Evolutionary conservation across 2,888 invertebrate species (phyloP).

Genomic region (Hybos culiciformis): DNA sequence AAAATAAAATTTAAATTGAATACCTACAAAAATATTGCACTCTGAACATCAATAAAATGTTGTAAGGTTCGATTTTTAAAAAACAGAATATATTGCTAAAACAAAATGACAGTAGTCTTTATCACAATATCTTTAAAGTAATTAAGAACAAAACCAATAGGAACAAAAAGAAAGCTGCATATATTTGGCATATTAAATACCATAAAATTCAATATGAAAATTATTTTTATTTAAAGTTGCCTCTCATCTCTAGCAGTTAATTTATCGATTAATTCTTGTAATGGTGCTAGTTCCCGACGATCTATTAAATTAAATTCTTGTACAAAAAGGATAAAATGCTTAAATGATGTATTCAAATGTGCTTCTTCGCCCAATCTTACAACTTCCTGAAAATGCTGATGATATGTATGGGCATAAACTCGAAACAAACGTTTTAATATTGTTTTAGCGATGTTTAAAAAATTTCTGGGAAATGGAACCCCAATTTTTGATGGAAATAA

Average conservation of each 20-base stretch:
- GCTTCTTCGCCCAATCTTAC: constrained; percentile 97
- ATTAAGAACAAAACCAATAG: too few species aligned
- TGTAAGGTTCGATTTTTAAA: too few species aligned
- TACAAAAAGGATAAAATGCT: constrained; percentile 90
- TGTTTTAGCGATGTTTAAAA: constrained; percentile 91
- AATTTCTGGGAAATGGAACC: constrained; percentile 96
- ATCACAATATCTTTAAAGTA: too few species aligned
- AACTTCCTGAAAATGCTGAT: constrained; percentile 97
- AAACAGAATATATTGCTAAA: too few species aligned
- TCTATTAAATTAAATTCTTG: constrained; percentile 97
- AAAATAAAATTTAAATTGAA: too few species aligned
- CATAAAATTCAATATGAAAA: background rate
- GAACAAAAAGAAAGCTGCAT: too few species aligned
- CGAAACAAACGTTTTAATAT: constrained; percentile 95
- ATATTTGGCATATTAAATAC: too few species aligned
- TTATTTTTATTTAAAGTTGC: constrained; percentile 40
- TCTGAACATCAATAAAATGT: too few species aligned
- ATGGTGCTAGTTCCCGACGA: constrained; percentile 86
- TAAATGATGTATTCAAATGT: constrained; percentile 98
- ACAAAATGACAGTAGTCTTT: too few species aligned
- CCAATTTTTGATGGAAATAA: constrained; percentile 98
- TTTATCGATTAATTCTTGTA: constrained; percentile 95
- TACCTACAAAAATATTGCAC: too few species aligned
- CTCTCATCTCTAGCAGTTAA: constrained; percentile 79
- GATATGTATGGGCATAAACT: constrained; percentile 99